Evolutionary conservation across 2,888 invertebrate species (phyloP).

Genomic region (Polymixis lichenea): DNA sequence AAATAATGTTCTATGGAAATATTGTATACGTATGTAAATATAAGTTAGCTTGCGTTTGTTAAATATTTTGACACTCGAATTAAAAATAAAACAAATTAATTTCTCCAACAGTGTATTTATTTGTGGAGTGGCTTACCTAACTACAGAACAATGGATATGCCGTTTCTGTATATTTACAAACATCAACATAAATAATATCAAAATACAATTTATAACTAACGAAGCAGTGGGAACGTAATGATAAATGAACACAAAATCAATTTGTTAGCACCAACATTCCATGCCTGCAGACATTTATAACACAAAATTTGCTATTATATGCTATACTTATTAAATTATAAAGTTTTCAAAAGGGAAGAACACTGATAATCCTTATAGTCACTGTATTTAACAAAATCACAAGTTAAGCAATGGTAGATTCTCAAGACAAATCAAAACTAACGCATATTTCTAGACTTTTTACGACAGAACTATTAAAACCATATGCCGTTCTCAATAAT

Average conservation of each 20-base stretch:
- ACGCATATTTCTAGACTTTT: too few relatives aligned
- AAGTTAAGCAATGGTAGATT: too few relatives aligned
- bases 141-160: conserved; percentile 89
- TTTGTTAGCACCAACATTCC: conserved; percentile 78
- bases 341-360: conserved; percentile 2
- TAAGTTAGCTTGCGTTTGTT: background rate
- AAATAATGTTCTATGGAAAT: background rate
- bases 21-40: background rate
- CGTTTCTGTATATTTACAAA: conserved; percentile 89
- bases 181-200: conserved; percentile 89
- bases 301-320: conserved; percentile 56
- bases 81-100: conserved; percentile 75
- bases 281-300: conserved; percentile 64
- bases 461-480: too few relatives aligned
- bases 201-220: conserved; percentile 82
- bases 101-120: conserved; percentile 86
- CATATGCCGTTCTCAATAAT: background rate
- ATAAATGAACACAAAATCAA: conserved; percentile 80
- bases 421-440: background rate
- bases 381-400: background rate
- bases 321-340: conserved; percentile 54
- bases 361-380: conserved; percentile 28
- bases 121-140: conserved; percentile 81
- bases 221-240: conserved; percentile 68
- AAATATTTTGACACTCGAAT: background rate